These are phyloP conservation scores for Malurus cyaneus DNA, from an alignment of 2,113 vertebrate genomes.

Conservation along the genomic window DNA sequence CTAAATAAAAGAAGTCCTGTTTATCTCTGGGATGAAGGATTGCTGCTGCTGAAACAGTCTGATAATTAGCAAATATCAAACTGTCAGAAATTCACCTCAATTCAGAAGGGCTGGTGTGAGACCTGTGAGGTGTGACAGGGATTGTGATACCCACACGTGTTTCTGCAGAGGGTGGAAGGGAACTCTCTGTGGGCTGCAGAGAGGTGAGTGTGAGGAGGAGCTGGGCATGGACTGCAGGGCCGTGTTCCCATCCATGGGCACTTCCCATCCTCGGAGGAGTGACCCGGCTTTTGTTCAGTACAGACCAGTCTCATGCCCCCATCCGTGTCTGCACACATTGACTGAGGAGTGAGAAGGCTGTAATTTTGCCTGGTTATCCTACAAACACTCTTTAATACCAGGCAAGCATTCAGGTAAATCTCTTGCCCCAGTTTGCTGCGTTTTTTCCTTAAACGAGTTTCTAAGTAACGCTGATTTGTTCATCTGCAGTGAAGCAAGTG, in stretches of 20 bases:
- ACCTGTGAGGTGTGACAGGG: neutral
- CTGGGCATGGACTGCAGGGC: neutral
- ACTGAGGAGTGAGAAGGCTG: neutral
- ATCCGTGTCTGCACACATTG: neutral
- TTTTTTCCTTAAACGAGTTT: neutral
- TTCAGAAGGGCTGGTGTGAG: neutral
- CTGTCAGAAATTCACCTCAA: neutral
- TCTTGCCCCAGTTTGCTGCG: neutral
- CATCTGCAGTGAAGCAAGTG: neutral
- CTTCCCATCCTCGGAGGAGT: neutral
- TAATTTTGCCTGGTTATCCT: neutral
- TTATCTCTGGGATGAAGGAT: neutral
- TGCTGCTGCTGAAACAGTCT: neutral
- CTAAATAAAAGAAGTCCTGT: neutral
- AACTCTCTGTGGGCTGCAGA: neutral
- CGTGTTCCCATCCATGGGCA: neutral
- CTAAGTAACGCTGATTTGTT: neutral
- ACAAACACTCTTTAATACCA: neutral
- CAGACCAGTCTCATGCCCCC: neutral
- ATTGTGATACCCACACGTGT: fast-evolving
- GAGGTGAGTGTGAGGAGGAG: neutral
- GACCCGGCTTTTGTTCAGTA: neutral
- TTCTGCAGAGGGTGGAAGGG: neutral
- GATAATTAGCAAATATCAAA: neutral
- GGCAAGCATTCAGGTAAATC: neutral